Evolutionary conservation across 2,888 invertebrate species (phyloP).

Genomic region (Dastarcus helophoroides): DNA sequence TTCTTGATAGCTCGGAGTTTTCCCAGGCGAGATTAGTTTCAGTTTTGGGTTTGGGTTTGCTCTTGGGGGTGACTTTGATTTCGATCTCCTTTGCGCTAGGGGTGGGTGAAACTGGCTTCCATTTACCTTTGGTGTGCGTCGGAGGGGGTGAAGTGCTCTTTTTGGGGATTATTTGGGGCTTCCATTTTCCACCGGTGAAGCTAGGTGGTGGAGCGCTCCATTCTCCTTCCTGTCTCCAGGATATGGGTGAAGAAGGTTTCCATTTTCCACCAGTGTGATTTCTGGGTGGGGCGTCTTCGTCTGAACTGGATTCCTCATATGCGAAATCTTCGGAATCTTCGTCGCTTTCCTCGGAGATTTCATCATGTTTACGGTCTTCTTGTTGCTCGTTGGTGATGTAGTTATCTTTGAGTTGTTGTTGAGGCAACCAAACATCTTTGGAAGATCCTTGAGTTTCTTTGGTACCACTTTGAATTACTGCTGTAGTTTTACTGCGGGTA

Average conservation of each 20-base stretch:
- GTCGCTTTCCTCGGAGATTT: conserved; percentile 26
- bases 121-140: conserved; percentile 37
- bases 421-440: conserved; percentile 51
- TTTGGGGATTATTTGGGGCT: conserved; percentile 30
- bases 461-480: conserved; percentile 23
- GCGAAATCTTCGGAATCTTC: conserved; percentile 35
- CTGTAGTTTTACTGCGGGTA: conserved; percentile 38
- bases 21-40: conserved; percentile 39
- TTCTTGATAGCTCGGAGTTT: conserved; percentile 52
- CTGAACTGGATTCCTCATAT: conserved; percentile 31
- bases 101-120: conserved; percentile 49
- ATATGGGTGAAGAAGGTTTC: conserved; percentile 49
- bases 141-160: conserved; percentile 17
- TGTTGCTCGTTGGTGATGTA: conserved; percentile 47
- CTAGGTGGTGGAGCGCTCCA: conserved; percentile 47
- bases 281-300: conserved; percentile 40
- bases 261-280: conserved; percentile 60
- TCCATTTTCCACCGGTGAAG: conserved; percentile 56
- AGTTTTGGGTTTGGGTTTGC: conserved; percentile 28
- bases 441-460: conserved; percentile 32
- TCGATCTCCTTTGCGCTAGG: conserved; percentile 17
- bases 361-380: conserved; percentile 45
- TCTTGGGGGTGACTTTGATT: conserved; percentile 22
- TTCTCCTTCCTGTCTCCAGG: conserved; percentile 32
- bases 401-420: conserved; percentile 44